Evolutionary conservation across 2,888 invertebrate species (phyloP).

Genomic region (Oscheius myriophilus): DNA sequence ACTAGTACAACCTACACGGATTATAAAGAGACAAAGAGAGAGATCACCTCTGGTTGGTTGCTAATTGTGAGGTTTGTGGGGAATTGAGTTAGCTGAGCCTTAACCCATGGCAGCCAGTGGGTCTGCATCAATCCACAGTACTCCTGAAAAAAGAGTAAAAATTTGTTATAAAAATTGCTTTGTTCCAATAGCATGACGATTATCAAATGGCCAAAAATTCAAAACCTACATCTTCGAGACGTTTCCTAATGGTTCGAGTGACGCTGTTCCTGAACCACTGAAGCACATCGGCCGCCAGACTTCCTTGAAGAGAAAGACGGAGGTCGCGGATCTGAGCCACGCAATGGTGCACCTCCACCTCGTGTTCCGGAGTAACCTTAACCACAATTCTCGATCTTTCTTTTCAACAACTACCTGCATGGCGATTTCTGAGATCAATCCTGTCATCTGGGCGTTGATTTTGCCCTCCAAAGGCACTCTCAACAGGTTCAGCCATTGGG

Average conservation of each 20-base stretch:
- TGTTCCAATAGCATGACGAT: background rate
- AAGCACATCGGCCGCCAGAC: conserved; percentile 55
- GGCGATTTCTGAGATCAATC: conserved; percentile 62
- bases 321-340: conserved; percentile 59
- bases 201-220: no score
- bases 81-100: conserved; percentile 60
- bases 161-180: background rate
- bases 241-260: conserved; percentile 55
- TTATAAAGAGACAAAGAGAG: background rate
- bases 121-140: conserved; percentile 63
- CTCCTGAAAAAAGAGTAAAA: conserved; percentile 58
- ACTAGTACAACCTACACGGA: conserved; percentile 45
- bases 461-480: conserved; percentile 61
- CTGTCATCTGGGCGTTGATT: conserved; percentile 62
- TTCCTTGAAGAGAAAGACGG: conserved; percentile 46
- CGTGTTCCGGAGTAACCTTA: conserved; percentile 55
- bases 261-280: conserved; percentile 64
- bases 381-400: background rate
- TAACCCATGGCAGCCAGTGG: conserved; percentile 65
- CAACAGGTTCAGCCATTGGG: conserved; percentile 54
- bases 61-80: conserved; percentile 59
- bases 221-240: conserved; percentile 59
- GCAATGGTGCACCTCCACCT: conserved; percentile 63
- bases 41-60: conserved; percentile 44
- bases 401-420: no score